Percentiles rank a stretch among this genome's conserved stretches.
Evolutionary conservation across 2,888 invertebrate species (phyloP).

Genomic region (Selenia dentaria): DNA sequence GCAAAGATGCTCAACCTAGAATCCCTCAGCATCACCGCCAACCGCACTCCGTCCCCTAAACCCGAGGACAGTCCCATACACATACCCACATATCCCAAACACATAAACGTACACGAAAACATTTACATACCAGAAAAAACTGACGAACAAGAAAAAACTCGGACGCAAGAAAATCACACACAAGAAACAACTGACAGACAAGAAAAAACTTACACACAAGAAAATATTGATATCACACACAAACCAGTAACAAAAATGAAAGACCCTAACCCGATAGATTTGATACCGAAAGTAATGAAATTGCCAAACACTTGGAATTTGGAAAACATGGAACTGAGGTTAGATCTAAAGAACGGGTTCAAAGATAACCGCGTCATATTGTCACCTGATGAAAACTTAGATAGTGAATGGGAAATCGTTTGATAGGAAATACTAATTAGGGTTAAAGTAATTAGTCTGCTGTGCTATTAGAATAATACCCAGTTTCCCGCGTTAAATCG

Average conservation of each 20-base stretch:
- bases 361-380: slow-evolving; percentile 46
- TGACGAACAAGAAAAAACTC: not conserved
- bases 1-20: slow-evolving; percentile 88
- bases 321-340: slow-evolving; percentile 70
- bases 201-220: not conserved
- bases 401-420: slow-evolving; percentile 77
- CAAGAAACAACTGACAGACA: slow-evolving; percentile 19
- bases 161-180: slow-evolving; percentile 7
- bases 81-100: slow-evolving; percentile 10
- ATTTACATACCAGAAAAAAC: slow-evolving; percentile 12
- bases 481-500: too few relatives aligned
- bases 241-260: slow-evolving; percentile 18
- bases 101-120: slow-evolving; percentile 3
- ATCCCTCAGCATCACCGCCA: slow-evolving; percentile 61
- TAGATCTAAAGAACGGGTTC: slow-evolving; percentile 60
- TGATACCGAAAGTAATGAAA: slow-evolving; percentile 77
- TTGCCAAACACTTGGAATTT: slow-evolving; percentile 86
- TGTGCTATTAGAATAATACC: not conserved
- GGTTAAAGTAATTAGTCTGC: not conserved
- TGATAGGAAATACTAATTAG: slow-evolving; percentile 43
- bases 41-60: slow-evolving; percentile 14
- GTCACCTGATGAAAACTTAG: slow-evolving; percentile 71
- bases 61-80: slow-evolving; percentile 12
- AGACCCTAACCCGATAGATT: slow-evolving; percentile 46
- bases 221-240: not conserved